Evolutionary conservation across 2,888 invertebrate species (phyloP), one percentile per base, ranked within the genome.

Genomic region (Diarsia brunnea): DNA sequence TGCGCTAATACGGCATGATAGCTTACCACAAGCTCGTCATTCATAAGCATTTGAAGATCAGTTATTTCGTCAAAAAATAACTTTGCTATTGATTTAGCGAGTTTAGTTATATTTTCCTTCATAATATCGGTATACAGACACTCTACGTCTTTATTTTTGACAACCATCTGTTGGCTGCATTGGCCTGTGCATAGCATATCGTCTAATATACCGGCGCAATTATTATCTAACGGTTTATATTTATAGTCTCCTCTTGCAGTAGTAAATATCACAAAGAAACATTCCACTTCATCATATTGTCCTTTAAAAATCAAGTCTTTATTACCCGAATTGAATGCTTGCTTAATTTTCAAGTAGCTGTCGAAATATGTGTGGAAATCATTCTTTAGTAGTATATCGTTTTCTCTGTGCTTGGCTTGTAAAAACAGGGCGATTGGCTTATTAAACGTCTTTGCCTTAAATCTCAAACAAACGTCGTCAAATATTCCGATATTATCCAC

Each of bases 281-380:
- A 55, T 55, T 81, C 79, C 21, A 70, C 58, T 19, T 78, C 74
- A 24, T 73, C 66, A 63, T 76, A 78, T 7, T 51, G 61, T 3
- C 68, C 79, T 65, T 63, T 64, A 19, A 82, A 78, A 16, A 84
- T 38, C 16, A 66, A 47, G 21, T 81, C 82, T 14, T 64, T 64
- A 24, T 27, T 67, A 21, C 31, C 45, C 38, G 51, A 45, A 43
- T 71, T 49, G 24, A 71, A 71, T n/a, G 67, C 38, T 43, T 67
- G 43, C 67, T 27, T 71, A 16, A 71, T 53, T 27, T 67, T 66
- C 8, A 53, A 27, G 24, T 53, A 71, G 12, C 71, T 66, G 5
- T 66, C 67, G 27, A 69, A 61, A 27, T 60, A 69, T 49, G 45
- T 31, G 45, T 60, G 47, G 31, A 45, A 69, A 27, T 69, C 69